phyloP scores from a whole-genome alignment of 2,888 invertebrate genomes.

The Liodrosophila aerea region DNA sequence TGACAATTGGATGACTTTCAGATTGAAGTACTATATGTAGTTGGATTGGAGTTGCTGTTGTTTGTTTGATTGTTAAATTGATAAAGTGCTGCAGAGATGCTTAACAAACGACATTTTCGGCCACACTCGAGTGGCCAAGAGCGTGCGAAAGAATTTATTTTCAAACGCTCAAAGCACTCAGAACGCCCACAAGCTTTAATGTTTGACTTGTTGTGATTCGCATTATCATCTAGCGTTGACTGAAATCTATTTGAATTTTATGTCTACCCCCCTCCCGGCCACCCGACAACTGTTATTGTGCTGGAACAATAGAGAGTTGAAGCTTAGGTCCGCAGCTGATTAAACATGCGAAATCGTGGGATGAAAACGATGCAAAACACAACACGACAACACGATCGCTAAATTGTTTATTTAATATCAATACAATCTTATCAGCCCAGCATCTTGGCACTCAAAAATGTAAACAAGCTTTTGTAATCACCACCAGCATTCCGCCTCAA shows the following conservation, averaged over 20 bases:
- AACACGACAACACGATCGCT: slow-evolving; percentile 39
- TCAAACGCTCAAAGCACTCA: too few species aligned
- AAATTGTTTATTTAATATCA: slow-evolving; percentile 62
- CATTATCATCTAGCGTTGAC: slow-evolving; percentile 24
- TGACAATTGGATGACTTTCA: slow-evolving; percentile 70
- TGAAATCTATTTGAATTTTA: slow-evolving; percentile 15
- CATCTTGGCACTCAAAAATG: slow-evolving; percentile 29
- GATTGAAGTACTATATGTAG: slow-evolving; percentile 40
- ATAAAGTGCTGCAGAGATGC: slow-evolving; percentile 39
- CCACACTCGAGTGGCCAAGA: slow-evolving; percentile 3
- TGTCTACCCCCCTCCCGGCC: too few species aligned
- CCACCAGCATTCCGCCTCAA: slow-evolving; percentile 1
- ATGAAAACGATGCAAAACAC: slow-evolving; percentile 20
- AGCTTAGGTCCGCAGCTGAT: slow-evolving; percentile 53
- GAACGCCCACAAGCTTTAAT: slow-evolving; percentile 54
- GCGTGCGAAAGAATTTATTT: slow-evolving; percentile 68
- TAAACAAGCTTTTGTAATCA: slow-evolving; percentile 45
- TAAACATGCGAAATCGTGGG: slow-evolving; percentile 76
- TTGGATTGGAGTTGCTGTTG: slow-evolving; percentile 18
- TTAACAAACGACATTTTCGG: slow-evolving; percentile 26
- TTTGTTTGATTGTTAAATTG: slow-evolving; percentile 56
- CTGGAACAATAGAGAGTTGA: slow-evolving; percentile 55
- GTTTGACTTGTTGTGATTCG: slow-evolving; percentile 3
- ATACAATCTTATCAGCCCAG: slow-evolving; percentile 61
- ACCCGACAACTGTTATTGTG: slow-evolving; percentile 25